These are phyloP conservation scores for Pseudorhombus dupliciocellatus DNA, from an alignment of 2,113 vertebrate genomes.

Conservation along the genomic window DNA sequence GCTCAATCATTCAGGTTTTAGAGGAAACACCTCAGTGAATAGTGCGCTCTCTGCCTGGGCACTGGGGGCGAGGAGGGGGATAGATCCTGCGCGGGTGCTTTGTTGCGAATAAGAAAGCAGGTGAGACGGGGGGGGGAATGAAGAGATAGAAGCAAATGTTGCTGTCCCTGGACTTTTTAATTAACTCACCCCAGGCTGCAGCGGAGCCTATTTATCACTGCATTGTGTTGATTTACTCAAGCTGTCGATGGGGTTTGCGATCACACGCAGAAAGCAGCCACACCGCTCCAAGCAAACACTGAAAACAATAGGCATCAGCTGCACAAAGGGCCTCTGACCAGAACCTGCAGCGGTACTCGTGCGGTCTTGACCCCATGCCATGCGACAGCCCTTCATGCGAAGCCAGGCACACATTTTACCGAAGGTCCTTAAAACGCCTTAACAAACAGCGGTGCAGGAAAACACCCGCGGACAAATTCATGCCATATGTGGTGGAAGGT, in stretches of 20 bases:
- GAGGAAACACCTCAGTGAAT: not conserved
- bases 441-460: slow-evolving; percentile 18
- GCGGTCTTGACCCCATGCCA: not conserved
- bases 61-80: not conserved
- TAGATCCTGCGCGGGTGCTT: not conserved
- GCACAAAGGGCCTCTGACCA: not conserved
- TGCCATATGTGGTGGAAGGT: slow-evolving; percentile 19
- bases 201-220: slow-evolving; percentile 32
- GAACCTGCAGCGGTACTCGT: not conserved
- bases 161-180: slow-evolving; percentile 35
- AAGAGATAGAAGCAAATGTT: not conserved
- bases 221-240: slow-evolving; percentile 38
- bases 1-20: not conserved
- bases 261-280: not conserved
- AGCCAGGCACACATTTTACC: not conserved
- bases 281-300: not conserved
- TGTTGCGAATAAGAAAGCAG: slow-evolving; percentile 14
- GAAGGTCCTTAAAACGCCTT: not conserved
- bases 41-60: not conserved
- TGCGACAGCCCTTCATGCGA: slow-evolving; percentile 1
- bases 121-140: not conserved
- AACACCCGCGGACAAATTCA: slow-evolving; percentile 32
- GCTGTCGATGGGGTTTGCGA: slow-evolving; percentile 17
- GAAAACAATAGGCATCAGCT: not conserved
- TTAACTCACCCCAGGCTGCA: slow-evolving; percentile 32